A percentile compares a stretch with the other conserved stretches of the same genome.
Conservation (phyloP, 2,113 vertebrate genomes). For the Tachycineta bicolor region DNA sequence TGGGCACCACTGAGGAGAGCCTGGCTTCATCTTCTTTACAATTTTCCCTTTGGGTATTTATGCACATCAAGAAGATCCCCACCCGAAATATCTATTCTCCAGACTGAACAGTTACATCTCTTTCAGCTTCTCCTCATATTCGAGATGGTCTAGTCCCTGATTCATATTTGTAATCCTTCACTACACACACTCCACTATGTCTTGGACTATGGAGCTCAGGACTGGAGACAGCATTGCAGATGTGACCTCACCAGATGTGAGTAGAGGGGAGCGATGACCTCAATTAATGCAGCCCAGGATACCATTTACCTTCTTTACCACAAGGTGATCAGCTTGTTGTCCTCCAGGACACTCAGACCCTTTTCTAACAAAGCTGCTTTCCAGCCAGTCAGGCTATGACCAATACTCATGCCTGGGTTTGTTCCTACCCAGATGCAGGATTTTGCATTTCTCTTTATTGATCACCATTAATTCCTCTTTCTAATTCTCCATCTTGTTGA, state of each 20-base stretch:
- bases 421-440: not conserved
- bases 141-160: not conserved
- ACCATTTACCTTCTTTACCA: not conserved
- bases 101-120: not conserved
- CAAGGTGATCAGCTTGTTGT: not conserved
- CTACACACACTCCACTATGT: not conserved
- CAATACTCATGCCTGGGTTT: not conserved
- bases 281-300: not conserved
- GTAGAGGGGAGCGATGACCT: not conserved
- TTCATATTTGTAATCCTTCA: not conserved
- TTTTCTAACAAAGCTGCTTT: not conserved
- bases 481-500: not conserved
- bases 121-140: not conserved
- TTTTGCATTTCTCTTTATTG: not conserved
- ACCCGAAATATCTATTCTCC: not conserved
- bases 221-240: not conserved
- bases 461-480: not conserved
- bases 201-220: not conserved
- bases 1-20: not conserved
- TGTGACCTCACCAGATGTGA: not conserved
- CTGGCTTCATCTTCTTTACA: not conserved
- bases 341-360: not conserved
- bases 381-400: not conserved
- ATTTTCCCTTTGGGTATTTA: not conserved
- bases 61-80: not conserved